Percentiles rank a stretch among this genome's conserved stretches.
Evolutionary conservation across 1,140 invertebrate genomes (phyloP).

Genomic region (Bombyx mori): ASM3026992v2 NC_085117.1:9074001-9074500

Average conservation of each 20-base stretch:
- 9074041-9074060: constrained; percentile 71
- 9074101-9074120: constrained; percentile 73
- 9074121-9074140: constrained; percentile 55
- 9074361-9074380: constrained; percentile 34
- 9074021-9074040: constrained; percentile 65
- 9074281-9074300: constrained; percentile 69
- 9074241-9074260: constrained; percentile 56
- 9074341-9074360: constrained; percentile 73
- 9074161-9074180: constrained; percentile 75
- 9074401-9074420: constrained; percentile 2
- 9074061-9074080: constrained; percentile 71
- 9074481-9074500: constrained; percentile 45
- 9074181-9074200: constrained; percentile 74
- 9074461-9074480: constrained; percentile 24
- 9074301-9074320: constrained; percentile 80
- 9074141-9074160: constrained; percentile 75
- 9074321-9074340: constrained; percentile 75
- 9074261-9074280: constrained; percentile 73
- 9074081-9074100: constrained; percentile 81
- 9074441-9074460: constrained; percentile 20
- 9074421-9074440: constrained; percentile 37
- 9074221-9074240: constrained; percentile 55
- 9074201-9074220: constrained; percentile 46
- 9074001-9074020: constrained; percentile 71
- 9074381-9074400: constrained; percentile 1